Evolutionary conservation across 2,888 invertebrate genomes (phyloP).

Genomic region (Ptilodon capucinus): DNA sequence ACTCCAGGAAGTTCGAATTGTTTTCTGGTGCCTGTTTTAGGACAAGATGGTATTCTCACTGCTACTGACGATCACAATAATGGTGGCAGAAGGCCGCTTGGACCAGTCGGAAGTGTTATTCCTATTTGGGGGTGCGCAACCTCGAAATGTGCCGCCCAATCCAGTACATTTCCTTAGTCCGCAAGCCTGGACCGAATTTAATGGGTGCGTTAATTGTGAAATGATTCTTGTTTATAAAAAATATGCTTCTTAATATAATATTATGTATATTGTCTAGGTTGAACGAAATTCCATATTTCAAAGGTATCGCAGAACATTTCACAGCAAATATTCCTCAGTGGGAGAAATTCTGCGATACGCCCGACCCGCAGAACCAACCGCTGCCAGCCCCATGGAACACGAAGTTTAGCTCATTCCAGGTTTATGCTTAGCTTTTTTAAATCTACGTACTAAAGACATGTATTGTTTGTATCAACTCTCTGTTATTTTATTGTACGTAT

Average conservation of each 20-base stretch:
- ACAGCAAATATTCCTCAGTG: slow-evolving; percentile 81
- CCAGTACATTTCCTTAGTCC: slow-evolving; percentile 68
- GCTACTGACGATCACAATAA: slow-evolving; percentile 87
- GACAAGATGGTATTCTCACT: slow-evolving; percentile 96
- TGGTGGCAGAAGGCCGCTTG: slow-evolving; percentile 83
- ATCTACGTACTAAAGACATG: neutral
- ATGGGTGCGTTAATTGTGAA: slow-evolving; percentile 48
- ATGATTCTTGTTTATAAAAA: neutral
- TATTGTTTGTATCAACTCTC: too few species aligned
- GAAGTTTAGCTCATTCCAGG: slow-evolving; percentile 84
- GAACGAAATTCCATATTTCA: slow-evolving; percentile 65
- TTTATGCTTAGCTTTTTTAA: slow-evolving; percentile 20
- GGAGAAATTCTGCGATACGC: slow-evolving; percentile 89
- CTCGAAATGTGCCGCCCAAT: slow-evolving; percentile 53
- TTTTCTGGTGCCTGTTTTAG: too few species aligned
- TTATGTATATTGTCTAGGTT: slow-evolving; percentile 55
- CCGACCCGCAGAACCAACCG: slow-evolving; percentile 86
- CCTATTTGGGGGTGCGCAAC: slow-evolving; percentile 90
- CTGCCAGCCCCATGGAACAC: slow-evolving; percentile 88
- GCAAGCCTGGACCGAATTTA: slow-evolving; percentile 70
- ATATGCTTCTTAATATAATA: neutral
- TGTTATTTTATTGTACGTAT: neutral
- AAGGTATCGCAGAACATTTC: slow-evolving; percentile 87
- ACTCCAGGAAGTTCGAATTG: too few species aligned
- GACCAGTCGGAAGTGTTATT: slow-evolving; percentile 90